Percentiles rank a stretch among this genome's conserved stretches.
These are phyloP conservation scores for Tyto alba DNA, from an alignment of 2,113 vertebrate species.

Conservation along the genomic window DNA sequence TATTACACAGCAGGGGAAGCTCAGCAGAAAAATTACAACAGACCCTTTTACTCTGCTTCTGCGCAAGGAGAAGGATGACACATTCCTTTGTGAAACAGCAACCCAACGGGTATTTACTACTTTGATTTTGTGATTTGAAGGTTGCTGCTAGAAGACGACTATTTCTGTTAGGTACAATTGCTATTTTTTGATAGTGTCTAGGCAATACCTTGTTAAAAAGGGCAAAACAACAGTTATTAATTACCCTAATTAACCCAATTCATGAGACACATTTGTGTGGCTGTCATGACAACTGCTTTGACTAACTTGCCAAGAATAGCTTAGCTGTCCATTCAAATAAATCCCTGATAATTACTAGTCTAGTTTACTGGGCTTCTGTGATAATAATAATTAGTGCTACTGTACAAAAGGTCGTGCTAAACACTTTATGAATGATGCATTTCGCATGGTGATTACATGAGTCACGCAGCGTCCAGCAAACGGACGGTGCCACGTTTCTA, in stretches of 20 bases:
- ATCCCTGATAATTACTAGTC: conserved; percentile 90
- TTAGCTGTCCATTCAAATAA: conserved; percentile 90
- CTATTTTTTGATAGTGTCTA: conserved; percentile 60
- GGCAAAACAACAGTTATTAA: conserved; percentile 78
- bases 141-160: background rate
- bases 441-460: conserved; percentile 76
- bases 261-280: conserved; percentile 81
- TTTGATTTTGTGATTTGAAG: background rate
- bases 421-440: conserved; percentile 86
- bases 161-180: conserved; percentile 22
- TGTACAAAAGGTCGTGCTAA: conserved; percentile 86
- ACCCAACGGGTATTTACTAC: background rate
- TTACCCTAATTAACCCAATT: conserved; percentile 88
- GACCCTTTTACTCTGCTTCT: background rate
- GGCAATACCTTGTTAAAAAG: conserved; percentile 68
- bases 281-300: conserved; percentile 80
- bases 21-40: background rate
- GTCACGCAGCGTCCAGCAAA: conserved; percentile 38
- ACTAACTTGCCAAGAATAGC: conserved; percentile 85
- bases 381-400: conserved; percentile 91
- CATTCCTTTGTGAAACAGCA: background rate
- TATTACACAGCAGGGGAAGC: background rate
- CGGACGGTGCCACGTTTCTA: background rate
- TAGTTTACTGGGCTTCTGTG: conserved; percentile 85
- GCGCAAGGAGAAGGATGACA: background rate